Conservation (phyloP, 2,888 invertebrate species). For the Antheraea yamamai region DNA sequence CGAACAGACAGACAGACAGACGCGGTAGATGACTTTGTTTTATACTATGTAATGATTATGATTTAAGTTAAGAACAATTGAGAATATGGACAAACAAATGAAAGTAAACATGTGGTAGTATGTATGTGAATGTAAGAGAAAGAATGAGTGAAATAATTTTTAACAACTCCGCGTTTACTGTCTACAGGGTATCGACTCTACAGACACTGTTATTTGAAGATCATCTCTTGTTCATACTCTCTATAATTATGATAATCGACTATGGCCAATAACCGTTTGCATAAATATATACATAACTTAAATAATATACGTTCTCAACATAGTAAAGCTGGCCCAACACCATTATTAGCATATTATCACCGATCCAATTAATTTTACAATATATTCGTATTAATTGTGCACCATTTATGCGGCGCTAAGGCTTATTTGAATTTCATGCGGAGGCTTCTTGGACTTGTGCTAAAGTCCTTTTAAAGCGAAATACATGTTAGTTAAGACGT, state of each 20-base stretch:
- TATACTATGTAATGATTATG: too few relatives aligned
- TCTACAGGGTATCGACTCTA: not conserved
- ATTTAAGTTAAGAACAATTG: too few relatives aligned
- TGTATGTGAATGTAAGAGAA: too few relatives aligned
- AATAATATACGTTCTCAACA: slow-evolving; percentile 14
- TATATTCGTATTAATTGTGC: slow-evolving; percentile 62
- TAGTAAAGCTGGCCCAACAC: slow-evolving; percentile 46
- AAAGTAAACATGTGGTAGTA: too few relatives aligned
- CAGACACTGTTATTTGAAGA: not conserved
- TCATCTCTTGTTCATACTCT: not conserved
- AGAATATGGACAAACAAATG: too few relatives aligned
- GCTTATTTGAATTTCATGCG: slow-evolving; percentile 45
- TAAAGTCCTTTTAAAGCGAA: slow-evolving; percentile 9
- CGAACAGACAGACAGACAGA: too few relatives aligned
- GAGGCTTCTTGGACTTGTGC: slow-evolving; percentile 24
- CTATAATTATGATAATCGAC: not conserved
- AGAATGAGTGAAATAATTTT: too few relatives aligned
- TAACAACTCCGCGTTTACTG: too few relatives aligned
- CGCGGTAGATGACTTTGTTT: too few relatives aligned
- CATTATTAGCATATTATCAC: slow-evolving; percentile 67
- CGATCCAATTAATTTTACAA: slow-evolving; percentile 68
- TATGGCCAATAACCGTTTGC: not conserved
- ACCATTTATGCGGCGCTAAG: slow-evolving; percentile 45
- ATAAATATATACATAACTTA: not conserved
- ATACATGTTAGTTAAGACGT: slow-evolving; percentile 7